Conservation (phyloP, 2,797 vertebrate genomes). For the Synaphobranchus kaupii region DNA sequence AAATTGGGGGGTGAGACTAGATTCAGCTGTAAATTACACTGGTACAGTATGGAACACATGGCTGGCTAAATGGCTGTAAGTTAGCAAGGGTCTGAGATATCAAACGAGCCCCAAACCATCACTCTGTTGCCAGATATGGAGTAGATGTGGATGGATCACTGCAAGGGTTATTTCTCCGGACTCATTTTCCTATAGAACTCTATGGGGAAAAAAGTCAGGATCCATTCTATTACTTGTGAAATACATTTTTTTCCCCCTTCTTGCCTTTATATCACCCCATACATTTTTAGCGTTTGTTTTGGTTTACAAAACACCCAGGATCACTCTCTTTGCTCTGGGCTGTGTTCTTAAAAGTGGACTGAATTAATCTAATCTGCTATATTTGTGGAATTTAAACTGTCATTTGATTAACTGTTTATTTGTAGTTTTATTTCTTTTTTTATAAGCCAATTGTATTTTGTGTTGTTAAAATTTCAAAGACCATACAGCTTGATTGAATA, state of each 20-base stretch:
- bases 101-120: too few species aligned
- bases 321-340: neutral
- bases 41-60: too few species aligned
- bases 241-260: neutral
- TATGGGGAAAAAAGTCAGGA: too few species aligned
- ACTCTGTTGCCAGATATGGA: too few species aligned
- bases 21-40: too few species aligned
- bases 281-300: neutral
- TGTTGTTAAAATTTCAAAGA: neutral
- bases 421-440: neutral
- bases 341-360: neutral
- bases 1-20: too few species aligned
- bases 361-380: neutral
- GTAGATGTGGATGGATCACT: too few species aligned
- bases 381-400: neutral
- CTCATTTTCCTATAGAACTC: too few species aligned
- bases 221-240: constrained; percentile 4
- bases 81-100: too few species aligned
- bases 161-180: too few species aligned
- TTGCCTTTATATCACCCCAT: neutral
- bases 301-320: neutral
- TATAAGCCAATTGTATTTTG: neutral
- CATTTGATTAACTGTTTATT: too few species aligned
- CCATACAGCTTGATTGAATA: neutral
- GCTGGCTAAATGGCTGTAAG: too few species aligned